Base-by-base conservation (phyloP, 2,888 invertebrate genomes). In the Cheilosia grossa region DNA sequence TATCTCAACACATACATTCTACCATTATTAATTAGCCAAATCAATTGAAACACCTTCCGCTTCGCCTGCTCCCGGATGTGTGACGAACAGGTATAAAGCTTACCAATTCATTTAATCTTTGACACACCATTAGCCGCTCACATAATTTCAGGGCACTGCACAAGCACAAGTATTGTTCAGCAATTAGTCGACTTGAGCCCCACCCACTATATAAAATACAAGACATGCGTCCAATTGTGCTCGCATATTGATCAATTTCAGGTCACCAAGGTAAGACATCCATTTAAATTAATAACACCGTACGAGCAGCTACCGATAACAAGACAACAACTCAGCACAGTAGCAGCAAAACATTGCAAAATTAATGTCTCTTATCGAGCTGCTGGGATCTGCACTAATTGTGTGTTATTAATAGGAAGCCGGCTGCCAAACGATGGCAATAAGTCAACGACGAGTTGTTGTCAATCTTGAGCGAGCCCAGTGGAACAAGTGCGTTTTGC, bases 51-150 rank as follows among this genome's bases (percentile, higher is more conserved):
- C 67, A 37, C 30, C 42, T 72, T 83, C 63, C 69, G 63, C 79
- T 63, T 69, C 44, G 40, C 37, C 56, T 63, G 51, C 17, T 53
- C 59, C 67, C 33, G 53, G 59, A 77, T 67, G 44, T 49, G 19
- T 74, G 63, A 75, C 54, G 42, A 74, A 59, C 74, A 53, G 54
- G 21, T 27, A 47, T 4, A 24, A 15, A 51, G 56, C 54, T 42
- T 79, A 83, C 80, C 74, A 75, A 83, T 83, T 80, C 74, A 75
- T 80, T 83, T 80, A 47, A 24, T 67, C 63, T 61, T 58, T 69
- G 58, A 67, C 74, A 83, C 79, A 69, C 80, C 54, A 74, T 80
- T 80, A 75, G 64, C 59, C 58, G 53, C 53, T 59, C 54, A 80
- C 74, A 79, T 59, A 64, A 69, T 70, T 64, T 42, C 53, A 33